Conservation (phyloP, 2,888 invertebrate species). For the Hemaris fuciformis region DNA sequence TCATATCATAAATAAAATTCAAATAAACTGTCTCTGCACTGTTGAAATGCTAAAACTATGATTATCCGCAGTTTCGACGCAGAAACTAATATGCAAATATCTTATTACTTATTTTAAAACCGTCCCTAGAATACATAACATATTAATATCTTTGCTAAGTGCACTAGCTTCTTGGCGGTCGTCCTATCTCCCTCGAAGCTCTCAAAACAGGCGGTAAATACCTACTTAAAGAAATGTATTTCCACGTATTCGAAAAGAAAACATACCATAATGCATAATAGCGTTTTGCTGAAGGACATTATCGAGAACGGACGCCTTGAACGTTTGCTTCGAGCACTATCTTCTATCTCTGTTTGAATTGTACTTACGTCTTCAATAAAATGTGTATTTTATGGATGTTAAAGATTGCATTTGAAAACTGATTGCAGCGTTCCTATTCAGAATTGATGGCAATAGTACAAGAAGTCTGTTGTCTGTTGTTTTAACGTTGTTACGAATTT, state of each 20-base stretch:
- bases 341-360: conserved; percentile 3
- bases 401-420: conserved; percentile 1
- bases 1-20: too few relatives aligned
- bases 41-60: too few relatives aligned
- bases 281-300: neutral
- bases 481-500: neutral
- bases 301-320: neutral
- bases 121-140: too few relatives aligned
- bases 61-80: too few relatives aligned
- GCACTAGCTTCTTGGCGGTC: neutral
- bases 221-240: neutral
- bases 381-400: neutral
- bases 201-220: neutral
- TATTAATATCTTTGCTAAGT: neutral
- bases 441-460: neutral
- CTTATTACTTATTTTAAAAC: too few relatives aligned
- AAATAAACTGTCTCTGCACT: too few relatives aligned
- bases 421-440: neutral
- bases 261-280: neutral
- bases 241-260: neutral
- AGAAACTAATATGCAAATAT: too few relatives aligned
- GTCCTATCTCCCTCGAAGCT: neutral
- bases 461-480: neutral
- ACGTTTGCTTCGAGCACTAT: neutral
- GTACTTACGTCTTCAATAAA: conserved; percentile 7